Conservation (phyloP, 2,113 vertebrate species). For the Ciconia stormi region DNA sequence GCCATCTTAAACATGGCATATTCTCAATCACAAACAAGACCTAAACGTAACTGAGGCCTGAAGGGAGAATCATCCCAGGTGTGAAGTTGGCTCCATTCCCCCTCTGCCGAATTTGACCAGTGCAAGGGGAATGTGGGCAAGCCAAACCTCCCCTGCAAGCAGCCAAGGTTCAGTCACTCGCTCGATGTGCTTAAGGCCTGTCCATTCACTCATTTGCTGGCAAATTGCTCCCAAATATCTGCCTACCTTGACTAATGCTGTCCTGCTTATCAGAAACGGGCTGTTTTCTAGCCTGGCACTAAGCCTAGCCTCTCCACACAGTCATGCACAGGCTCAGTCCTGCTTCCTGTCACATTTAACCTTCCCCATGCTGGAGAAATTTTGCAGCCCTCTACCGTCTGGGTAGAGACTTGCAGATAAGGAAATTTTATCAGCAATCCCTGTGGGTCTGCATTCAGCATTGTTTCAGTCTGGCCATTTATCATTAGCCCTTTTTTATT, state of each 20-base stretch:
- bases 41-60: neutral
- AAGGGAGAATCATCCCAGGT: neutral
- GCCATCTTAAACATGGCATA: neutral
- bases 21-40: neutral
- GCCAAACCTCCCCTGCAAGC: neutral
- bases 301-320: neutral
- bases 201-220: neutral
- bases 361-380: neutral
- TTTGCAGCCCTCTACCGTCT: constrained; percentile 6
- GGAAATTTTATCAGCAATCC: neutral
- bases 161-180: neutral
- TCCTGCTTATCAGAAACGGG: neutral
- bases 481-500: neutral
- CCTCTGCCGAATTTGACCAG: neutral
- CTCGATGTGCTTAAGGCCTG: neutral
- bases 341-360: neutral
- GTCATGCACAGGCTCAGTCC: neutral
- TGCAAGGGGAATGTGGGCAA: neutral
- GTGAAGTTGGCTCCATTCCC: neutral
- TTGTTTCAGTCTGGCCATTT: neutral
- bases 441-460: neutral
- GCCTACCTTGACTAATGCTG: neutral
- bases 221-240: neutral
- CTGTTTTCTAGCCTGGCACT: neutral
- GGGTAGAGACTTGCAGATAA: neutral